Conservation (phyloP, 2,888 invertebrate species). For the Margaritifera margaritifera region DNA sequence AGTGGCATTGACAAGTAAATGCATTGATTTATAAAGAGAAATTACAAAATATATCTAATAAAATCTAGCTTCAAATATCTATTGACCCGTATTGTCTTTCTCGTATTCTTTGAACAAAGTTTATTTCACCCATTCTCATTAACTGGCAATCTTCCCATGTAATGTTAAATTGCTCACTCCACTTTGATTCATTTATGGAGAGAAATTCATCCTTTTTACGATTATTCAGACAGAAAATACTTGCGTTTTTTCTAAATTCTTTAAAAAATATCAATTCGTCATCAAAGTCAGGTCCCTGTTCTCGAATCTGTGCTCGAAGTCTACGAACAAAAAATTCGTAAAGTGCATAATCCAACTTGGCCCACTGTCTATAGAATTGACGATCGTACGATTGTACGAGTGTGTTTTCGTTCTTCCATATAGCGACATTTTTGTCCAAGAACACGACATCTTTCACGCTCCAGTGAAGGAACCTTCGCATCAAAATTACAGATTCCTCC, state of each 20-base stretch:
- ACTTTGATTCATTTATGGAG: constrained; percentile 25
- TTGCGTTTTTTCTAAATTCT: constrained; percentile 28
- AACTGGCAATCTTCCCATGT: constrained; percentile 26
- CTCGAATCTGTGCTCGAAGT: constrained; percentile 31
- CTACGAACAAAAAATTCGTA: constrained; percentile 33
- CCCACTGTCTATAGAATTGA: constrained; percentile 33
- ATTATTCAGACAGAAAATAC: constrained; percentile 29
- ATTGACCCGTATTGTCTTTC: constrained; percentile 38
- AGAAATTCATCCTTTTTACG: constrained; percentile 11
- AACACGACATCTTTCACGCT: constrained; percentile 38
- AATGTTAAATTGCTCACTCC: constrained; percentile 32
- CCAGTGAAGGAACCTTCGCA: constrained; percentile 39
- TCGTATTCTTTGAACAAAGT: constrained; percentile 30
- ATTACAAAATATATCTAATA: no score
- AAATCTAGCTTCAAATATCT: constrained; percentile 22
- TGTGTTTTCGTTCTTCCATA: constrained; percentile 21
- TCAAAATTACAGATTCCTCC: constrained; percentile 39
- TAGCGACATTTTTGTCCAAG: constrained; percentile 31
- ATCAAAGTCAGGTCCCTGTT: constrained; percentile 38
- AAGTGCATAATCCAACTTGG: constrained; percentile 34
- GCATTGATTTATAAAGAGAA: no score
- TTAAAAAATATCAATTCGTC: constrained; percentile 38
- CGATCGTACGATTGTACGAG: constrained; percentile 33
- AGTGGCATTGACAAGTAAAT: no score
- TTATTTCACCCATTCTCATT: constrained; percentile 29